Evolutionary conservation across 1,140 invertebrate species (phyloP).

Genomic region (Pogonognathellus flavescens): DNA sequence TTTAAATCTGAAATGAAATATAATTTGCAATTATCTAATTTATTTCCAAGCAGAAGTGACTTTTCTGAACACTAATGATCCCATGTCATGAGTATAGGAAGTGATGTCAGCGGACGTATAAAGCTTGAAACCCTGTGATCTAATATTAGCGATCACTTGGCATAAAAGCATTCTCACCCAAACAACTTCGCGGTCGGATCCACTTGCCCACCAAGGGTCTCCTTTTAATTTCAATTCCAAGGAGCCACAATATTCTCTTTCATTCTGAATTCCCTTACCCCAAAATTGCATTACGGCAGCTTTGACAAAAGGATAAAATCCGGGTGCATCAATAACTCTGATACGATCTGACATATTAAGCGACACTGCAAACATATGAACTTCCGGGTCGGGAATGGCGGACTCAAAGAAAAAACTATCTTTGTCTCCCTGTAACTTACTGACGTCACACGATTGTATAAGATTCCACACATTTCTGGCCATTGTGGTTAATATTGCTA

Average conservation of each 20-base stretch:
- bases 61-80: too few relatives aligned
- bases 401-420: conserved; percentile 62
- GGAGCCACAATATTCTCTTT: conserved; percentile 56
- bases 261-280: conserved; percentile 58
- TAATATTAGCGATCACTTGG: conserved; percentile 54
- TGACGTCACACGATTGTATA: conserved; percentile 47
- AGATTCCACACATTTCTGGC: conserved; percentile 53
- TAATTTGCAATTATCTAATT: too few relatives aligned
- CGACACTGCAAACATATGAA: conserved; percentile 57
- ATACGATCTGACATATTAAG: conserved; percentile 58
- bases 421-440: conserved; percentile 56
- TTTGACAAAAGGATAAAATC: conserved; percentile 51
- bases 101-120: conserved; percentile 56
- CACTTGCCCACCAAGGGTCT: conserved; percentile 62
- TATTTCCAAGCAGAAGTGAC: too few relatives aligned
- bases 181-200: too few relatives aligned
- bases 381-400: conserved; percentile 54
- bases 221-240: conserved; percentile 57
- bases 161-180: conserved; percentile 50
- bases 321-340: conserved; percentile 54
- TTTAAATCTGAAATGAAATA: too few relatives aligned
- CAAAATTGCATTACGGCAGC: conserved; percentile 51
- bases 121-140: conserved; percentile 59
- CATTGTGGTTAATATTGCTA: conserved; percentile 36
- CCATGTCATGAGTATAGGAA: too few relatives aligned